Conservation (phyloP, 2,888 invertebrate genomes). For the Argyresthia goedartella region DNA sequence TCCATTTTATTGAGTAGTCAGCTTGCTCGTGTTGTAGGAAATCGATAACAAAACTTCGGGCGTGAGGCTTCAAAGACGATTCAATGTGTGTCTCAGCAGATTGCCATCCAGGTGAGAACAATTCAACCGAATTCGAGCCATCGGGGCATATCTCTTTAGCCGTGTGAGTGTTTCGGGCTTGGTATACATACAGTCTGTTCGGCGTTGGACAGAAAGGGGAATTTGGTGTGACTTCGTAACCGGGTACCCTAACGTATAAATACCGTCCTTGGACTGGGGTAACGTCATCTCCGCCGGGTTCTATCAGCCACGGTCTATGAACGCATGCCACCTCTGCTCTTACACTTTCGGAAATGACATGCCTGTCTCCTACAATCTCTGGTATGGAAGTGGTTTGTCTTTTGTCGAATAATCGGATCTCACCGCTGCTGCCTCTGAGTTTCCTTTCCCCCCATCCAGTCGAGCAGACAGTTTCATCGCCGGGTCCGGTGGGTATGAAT, state of each 20-base stretch:
- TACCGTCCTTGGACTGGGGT: slow-evolving; percentile 73
- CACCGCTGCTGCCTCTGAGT: slow-evolving; percentile 79
- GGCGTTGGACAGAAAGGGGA: slow-evolving; percentile 74
- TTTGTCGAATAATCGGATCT: slow-evolving; percentile 77
- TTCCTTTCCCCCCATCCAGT: slow-evolving; percentile 76
- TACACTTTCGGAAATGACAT: slow-evolving; percentile 65
- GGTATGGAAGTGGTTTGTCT: slow-evolving; percentile 52
- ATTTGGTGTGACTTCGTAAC: slow-evolving; percentile 67
- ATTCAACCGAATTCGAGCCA: slow-evolving; percentile 67
- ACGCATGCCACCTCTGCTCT: slow-evolving; percentile 73
- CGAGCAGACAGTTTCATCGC: slow-evolving; percentile 72
- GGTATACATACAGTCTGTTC: slow-evolving; percentile 80
- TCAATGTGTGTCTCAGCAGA: slow-evolving; percentile 53
- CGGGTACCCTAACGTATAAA: slow-evolving; percentile 78
- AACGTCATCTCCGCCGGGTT: slow-evolving; percentile 80
- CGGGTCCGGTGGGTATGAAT: slow-evolving; percentile 70
- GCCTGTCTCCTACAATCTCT: slow-evolving; percentile 58
- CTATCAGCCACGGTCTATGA: slow-evolving; percentile 83
- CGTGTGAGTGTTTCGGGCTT: slow-evolving; percentile 74
- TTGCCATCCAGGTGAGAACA: slow-evolving; percentile 81
- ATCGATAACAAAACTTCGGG: slow-evolving; percentile 80
- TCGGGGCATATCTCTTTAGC: slow-evolving; percentile 78
- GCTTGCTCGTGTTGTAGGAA: slow-evolving; percentile 81
- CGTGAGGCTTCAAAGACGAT: slow-evolving; percentile 65
- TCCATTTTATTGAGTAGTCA: slow-evolving; percentile 82